Evolutionary conservation across 1,140 invertebrate species (phyloP), one percentile per base, ranked within the genome.

Genomic region (Zaprionus taronus): DNA sequence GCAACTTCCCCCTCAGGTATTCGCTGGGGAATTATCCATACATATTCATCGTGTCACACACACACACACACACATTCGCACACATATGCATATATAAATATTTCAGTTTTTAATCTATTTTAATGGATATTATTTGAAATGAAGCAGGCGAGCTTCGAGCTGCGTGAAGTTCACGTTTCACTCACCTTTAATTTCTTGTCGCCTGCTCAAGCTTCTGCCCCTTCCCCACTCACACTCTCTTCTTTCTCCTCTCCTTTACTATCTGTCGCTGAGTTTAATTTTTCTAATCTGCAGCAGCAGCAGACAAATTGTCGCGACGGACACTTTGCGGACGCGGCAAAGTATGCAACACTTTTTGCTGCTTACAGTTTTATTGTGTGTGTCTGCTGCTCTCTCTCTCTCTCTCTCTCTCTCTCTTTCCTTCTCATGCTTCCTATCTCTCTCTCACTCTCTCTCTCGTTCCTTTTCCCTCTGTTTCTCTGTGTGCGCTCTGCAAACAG

Each of bases 21-120:
- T 44, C 68, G 17, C 47, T 49, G 66, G 62, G 72, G 66, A 65
- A 69, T 77, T 73, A 73, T 67, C 57, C 47, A 51, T 51, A 51
- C 47, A 51, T 51, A 51, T 51, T 51, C 20, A 51, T 51, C 47
- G 47, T 24, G 47, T 22, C 47, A 14, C 51, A 24, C 20, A 70
- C 31, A 53, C 47, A 14, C 51, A 24, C 20, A 70, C 31, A 53
- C 49, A 69, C 24, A 65, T 26, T 60, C 17, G 51, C 12, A 60
- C 34, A 62, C 49, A 72, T 36, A 64, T 72, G 24, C 62, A 76
- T 63, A 73, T 90, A 84, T 89, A 89, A 90, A 89, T 89, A 89
- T 81, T 89, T 90, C 77, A 89, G 85, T 80, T 82, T 90, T 90
- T 89, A 89, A 89, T 89, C 85, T 89, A 90, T 89, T 89, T 89